These are phyloP conservation scores for Rallus limicola DNA, from an alignment of 2,113 vertebrate species.

Conservation along the genomic window DNA sequence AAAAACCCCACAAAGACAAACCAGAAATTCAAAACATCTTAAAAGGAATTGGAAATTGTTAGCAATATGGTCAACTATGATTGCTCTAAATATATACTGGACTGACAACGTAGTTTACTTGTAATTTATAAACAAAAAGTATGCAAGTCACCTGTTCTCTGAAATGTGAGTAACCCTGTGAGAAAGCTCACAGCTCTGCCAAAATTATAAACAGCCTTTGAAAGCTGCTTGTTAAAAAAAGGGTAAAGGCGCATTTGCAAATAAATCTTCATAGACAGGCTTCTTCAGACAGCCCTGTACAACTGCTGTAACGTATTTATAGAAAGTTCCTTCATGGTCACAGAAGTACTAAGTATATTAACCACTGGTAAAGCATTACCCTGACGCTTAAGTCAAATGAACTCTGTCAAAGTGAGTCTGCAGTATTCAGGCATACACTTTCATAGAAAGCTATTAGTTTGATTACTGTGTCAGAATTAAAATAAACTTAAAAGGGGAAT, in stretches of 20 bases:
- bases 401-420: neutral
- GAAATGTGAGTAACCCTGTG: constrained; percentile 23
- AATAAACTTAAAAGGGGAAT: neutral
- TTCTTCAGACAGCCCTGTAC: constrained; percentile 27
- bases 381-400: neutral
- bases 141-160: constrained; percentile 47
- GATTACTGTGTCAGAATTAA: neutral
- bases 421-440: neutral
- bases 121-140: constrained; percentile 42
- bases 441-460: neutral
- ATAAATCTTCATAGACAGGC: constrained; percentile 52
- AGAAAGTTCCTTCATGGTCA: constrained; percentile 46
- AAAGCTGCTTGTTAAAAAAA: constrained; percentile 52
- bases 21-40: neutral
- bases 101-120: constrained; percentile 17
- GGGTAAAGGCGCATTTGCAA: constrained; percentile 31
- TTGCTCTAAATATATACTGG: neutral
- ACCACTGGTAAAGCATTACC: neutral
- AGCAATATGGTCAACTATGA: neutral
- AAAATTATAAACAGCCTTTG: constrained; percentile 45
- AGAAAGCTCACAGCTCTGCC: constrained; percentile 36
- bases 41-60: neutral
- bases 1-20: neutral
- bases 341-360: constrained; percentile 3
- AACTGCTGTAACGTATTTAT: constrained; percentile 47